Conservation (phyloP, 2,797 vertebrate genomes). For the Pantherophis vulpinus region DNA sequence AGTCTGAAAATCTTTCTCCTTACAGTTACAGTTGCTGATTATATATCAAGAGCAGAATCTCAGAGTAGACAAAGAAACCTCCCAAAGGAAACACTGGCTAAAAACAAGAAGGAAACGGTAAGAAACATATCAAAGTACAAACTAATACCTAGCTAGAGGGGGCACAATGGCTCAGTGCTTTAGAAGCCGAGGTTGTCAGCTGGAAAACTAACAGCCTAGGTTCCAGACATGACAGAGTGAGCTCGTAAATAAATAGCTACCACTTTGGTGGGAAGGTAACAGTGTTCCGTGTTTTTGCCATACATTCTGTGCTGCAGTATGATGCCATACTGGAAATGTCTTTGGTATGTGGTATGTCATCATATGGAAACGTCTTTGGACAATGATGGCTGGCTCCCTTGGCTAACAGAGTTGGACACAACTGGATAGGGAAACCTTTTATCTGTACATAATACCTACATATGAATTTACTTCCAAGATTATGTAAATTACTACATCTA, state of each 20-base stretch:
- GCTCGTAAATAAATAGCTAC: background rate
- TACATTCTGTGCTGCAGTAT: background rate
- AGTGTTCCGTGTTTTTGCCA: background rate
- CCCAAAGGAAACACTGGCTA: slow-evolving; percentile 85
- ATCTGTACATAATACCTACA: background rate
- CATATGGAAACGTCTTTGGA: background rate
- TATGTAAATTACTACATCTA: background rate
- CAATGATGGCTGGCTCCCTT: background rate
- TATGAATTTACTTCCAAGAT: background rate
- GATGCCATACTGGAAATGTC: too few species aligned
- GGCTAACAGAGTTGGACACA: background rate
- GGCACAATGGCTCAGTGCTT: background rate
- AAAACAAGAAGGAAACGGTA: slow-evolving; percentile 92
- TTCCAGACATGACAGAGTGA: background rate
- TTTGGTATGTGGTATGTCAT: background rate
- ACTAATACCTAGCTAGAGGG: background rate
- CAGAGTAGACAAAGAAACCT: slow-evolving; percentile 90
- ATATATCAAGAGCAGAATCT: slow-evolving; percentile 98
- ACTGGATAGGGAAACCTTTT: background rate
- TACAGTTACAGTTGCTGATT: slow-evolving; percentile 97
- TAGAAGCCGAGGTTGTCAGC: background rate
- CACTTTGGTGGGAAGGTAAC: background rate
- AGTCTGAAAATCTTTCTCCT: slow-evolving; percentile 38
- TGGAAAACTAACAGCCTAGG: background rate
- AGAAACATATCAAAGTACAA: slow-evolving; percentile 51